phyloP scores from a whole-genome alignment of 2,113 vertebrate genomes.

The Cercopithecus mona region DNA sequence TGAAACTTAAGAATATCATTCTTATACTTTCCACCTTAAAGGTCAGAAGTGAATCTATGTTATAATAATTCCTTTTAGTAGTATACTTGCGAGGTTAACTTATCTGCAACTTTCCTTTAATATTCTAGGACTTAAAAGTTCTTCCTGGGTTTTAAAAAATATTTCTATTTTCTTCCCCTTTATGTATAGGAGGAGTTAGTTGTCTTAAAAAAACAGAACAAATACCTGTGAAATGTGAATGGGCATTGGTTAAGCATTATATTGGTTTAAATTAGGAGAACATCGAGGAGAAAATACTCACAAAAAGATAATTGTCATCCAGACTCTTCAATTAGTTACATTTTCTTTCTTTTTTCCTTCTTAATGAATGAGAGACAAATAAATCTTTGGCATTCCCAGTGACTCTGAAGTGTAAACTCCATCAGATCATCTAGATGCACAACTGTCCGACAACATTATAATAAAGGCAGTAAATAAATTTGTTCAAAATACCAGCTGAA shows the following conservation, averaged over 20 bases:
- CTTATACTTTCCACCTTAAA: background rate
- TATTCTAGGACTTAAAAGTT: conserved; percentile 1
- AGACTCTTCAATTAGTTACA: background rate
- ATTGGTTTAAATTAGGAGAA: background rate
- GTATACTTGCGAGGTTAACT: background rate
- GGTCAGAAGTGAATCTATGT: background rate
- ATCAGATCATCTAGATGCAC: background rate
- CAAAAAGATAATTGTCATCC: background rate
- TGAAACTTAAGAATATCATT: background rate
- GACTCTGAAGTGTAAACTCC: background rate
- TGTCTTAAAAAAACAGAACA: background rate
- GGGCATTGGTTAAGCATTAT: background rate
- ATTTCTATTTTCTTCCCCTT: background rate
- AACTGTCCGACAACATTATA: background rate
- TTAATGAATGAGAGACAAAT: conserved; percentile 29
- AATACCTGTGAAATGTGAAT: background rate
- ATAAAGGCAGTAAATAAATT: background rate
- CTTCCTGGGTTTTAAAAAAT: conserved; percentile 5
- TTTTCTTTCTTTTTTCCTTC: background rate
- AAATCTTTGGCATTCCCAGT: background rate
- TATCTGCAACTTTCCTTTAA: background rate
- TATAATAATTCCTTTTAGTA: conserved; percentile 10
- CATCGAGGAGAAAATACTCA: background rate
- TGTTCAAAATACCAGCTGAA: background rate
- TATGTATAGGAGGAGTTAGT: background rate